These are phyloP conservation scores for Hippoglossus hippoglossus DNA, from an alignment of 2,797 vertebrate species.

Conservation along the genomic window DNA sequence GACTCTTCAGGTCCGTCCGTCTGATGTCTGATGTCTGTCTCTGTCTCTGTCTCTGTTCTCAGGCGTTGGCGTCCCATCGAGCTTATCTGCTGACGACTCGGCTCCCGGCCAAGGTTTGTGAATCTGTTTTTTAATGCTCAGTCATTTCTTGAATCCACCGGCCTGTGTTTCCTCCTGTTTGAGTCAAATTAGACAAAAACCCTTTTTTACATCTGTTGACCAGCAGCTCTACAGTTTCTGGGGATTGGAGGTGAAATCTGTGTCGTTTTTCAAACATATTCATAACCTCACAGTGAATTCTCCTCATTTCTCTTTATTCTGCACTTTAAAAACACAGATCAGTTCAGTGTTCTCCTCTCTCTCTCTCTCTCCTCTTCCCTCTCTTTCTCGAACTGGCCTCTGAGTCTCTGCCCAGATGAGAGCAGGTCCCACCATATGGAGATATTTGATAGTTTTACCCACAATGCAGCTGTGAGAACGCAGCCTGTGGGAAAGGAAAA, in stretches of 20 bases:
- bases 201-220: too few relatives aligned
- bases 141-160: too few relatives aligned
- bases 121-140: not conserved
- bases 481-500: conserved; percentile 68
- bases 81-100: conserved; percentile 90
- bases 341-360: not conserved
- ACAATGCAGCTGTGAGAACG: conserved; percentile 68
- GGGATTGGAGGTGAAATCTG: too few relatives aligned
- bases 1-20: not conserved
- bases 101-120: conserved; percentile 92
- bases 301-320: not conserved
- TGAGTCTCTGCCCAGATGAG: conserved; percentile 2
- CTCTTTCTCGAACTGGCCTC: conserved; percentile 3
- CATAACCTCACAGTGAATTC: too few relatives aligned
- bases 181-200: not conserved
- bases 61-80: conserved; percentile 93
- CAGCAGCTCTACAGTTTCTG: too few relatives aligned
- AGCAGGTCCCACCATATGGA: conserved; percentile 44
- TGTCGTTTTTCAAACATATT: too few relatives aligned
- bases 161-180: not conserved
- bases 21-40: not conserved
- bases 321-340: too few relatives aligned
- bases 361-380: not conserved
- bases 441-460: conserved; percentile 73
- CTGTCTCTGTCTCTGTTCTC: conserved; percentile 35